Evolutionary conservation across 2,888 invertebrate species (phyloP).

Genomic region (Ectemnius continuus): DNA sequence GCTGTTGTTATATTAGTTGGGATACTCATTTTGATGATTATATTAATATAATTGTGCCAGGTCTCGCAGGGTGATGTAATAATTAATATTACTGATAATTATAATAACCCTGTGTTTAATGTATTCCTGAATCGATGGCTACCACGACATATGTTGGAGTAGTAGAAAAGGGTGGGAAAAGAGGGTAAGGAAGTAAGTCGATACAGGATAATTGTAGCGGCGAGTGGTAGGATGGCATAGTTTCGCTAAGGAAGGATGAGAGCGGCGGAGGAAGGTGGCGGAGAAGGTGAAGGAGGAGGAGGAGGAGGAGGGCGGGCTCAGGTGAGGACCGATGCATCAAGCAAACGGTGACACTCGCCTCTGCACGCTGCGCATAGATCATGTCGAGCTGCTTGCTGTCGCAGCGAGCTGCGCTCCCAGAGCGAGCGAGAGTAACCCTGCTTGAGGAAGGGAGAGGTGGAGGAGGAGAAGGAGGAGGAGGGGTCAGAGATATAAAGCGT

Average conservation of each 20-base stretch:
- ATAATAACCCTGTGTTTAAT: no score
- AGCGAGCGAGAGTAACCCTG: background rate
- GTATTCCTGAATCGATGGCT: no score
- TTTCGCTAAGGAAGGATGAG: background rate
- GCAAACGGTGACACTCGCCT: constrained; percentile 68
- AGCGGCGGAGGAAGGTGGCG: background rate
- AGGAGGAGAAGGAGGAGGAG: constrained; percentile 16
- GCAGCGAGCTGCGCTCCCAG: constrained; percentile 47
- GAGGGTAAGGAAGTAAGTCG: background rate
- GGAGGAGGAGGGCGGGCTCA: constrained; percentile 48
- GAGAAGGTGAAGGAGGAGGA: constrained; percentile 21
- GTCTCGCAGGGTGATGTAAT: no score
- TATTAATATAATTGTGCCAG: no score
- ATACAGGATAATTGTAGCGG: background rate
- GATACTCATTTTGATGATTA: no score
- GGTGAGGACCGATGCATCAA: constrained; percentile 70
- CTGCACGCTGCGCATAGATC: constrained; percentile 69
- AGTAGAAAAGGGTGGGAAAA: background rate
- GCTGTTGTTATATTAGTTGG: no score
- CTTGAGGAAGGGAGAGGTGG: background rate
- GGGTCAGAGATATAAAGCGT: constrained; percentile 50
- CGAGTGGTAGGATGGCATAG: background rate
- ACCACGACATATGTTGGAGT: background rate
- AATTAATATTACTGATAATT: no score
- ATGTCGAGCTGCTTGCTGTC: constrained; percentile 67